Evolutionary conservation across 2,888 invertebrate genomes (phyloP).

Genomic region (Ectobius pallidus): DNA sequence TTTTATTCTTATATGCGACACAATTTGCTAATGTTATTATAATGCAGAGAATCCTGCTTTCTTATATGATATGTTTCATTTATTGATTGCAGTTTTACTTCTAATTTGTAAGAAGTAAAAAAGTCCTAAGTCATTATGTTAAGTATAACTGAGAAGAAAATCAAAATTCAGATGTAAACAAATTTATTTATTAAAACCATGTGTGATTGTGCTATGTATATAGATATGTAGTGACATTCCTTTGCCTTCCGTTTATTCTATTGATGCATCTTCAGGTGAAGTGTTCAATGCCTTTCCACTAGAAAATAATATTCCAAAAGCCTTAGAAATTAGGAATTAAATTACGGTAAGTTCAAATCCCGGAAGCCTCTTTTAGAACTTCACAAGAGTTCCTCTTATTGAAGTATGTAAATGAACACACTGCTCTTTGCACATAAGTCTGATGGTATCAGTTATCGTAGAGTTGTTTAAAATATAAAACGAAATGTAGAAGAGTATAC

Average conservation of each 20-base stretch:
- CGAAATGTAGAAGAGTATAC: too few relatives aligned
- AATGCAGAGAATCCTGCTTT: neutral
- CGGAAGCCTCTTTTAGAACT: too few relatives aligned
- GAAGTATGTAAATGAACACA: too few relatives aligned
- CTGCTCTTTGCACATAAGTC: too few relatives aligned
- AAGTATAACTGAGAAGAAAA: conserved; percentile 26
- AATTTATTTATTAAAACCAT: neutral
- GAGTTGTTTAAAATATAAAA: too few relatives aligned
- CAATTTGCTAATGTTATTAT: conserved; percentile 30
- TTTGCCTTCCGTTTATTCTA: neutral
- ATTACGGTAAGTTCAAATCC: too few relatives aligned
- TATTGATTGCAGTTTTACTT: conserved; percentile 11
- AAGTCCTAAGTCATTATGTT: neutral
- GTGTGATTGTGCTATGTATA: neutral
- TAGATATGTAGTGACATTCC: neutral
- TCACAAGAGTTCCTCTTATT: too few relatives aligned
- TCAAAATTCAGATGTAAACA: conserved; percentile 19
- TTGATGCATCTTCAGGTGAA: too few relatives aligned
- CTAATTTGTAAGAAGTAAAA: conserved; percentile 21
- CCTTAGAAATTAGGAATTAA: too few relatives aligned
- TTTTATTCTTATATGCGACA: conserved; percentile 27
- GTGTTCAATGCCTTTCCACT: too few relatives aligned
- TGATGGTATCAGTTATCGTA: too few relatives aligned
- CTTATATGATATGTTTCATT: conserved; percentile 8
- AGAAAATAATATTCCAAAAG: too few relatives aligned